These are phyloP conservation scores for Sebastes nivosus DNA, from an alignment of 2,797 vertebrate species.

Conservation along the genomic window DNA sequence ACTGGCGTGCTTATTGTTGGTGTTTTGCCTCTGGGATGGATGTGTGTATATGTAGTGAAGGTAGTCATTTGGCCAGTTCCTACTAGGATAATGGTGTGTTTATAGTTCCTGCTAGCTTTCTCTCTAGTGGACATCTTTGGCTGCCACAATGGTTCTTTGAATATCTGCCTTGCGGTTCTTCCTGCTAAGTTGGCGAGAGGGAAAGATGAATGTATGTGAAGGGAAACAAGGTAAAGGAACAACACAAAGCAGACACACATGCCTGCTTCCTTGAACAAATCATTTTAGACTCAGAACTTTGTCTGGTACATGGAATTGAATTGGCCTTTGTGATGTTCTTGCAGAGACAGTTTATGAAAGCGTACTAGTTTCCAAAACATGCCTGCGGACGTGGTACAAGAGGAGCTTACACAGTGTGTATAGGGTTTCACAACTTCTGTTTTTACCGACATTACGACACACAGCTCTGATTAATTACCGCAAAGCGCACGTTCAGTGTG, in stretches of 20 bases:
- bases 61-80: constrained; percentile 59
- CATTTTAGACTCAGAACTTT: not conserved
- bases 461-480: not conserved
- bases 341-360: not conserved
- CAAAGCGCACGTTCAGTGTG: not conserved
- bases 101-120: constrained; percentile 56
- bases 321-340: not conserved
- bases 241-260: not conserved
- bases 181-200: constrained; percentile 31
- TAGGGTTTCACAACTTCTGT: not conserved
- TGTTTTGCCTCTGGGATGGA: constrained; percentile 33
- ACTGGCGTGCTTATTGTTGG: constrained; percentile 25
- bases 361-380: not conserved
- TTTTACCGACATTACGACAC: not conserved
- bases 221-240: not conserved
- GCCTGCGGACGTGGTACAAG: not conserved
- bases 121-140: constrained; percentile 31
- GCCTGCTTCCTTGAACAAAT: not conserved
- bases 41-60: constrained; percentile 42
- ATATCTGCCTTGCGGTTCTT: constrained; percentile 49
- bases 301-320: not conserved
- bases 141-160: constrained; percentile 48
- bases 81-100: constrained; percentile 65
- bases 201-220: constrained; percentile 27
- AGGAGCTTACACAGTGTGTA: not conserved